Percentiles rank a stretch among this genome's conserved stretches.
Conservation (phyloP, 2,113 vertebrate species). For the Rattus norvegicus region DNA sequence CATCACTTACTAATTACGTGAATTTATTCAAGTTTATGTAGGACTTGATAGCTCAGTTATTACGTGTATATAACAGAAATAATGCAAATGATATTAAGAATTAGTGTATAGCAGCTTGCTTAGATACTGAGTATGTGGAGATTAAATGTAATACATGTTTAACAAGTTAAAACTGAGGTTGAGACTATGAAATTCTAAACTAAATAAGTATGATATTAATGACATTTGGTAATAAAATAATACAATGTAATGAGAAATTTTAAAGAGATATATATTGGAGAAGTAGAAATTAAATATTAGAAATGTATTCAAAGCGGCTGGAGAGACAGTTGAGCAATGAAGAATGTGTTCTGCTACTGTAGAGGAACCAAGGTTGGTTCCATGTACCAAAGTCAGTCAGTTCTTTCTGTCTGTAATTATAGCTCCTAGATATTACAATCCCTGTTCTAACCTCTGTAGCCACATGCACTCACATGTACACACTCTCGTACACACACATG, state of each 20-base stretch:
- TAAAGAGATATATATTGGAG: not conserved
- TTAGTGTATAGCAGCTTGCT: not conserved
- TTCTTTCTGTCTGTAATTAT: not conserved
- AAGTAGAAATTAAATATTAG: not conserved
- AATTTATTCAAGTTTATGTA: not conserved
- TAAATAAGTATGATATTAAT: not conserved
- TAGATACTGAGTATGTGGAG: not conserved
- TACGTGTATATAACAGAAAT: not conserved
- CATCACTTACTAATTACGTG: not conserved
- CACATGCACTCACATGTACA: not conserved
- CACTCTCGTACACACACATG: accelerated
- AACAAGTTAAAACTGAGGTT: not conserved
- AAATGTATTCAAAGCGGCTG: not conserved
- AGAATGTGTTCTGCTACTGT: not conserved
- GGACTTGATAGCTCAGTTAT: not conserved
- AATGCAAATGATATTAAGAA: not conserved
- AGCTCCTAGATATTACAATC: not conserved
- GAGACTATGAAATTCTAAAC: not conserved
- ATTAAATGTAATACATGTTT: constrained; percentile 34
- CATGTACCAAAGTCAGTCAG: accelerated
- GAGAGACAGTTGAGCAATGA: too few species aligned
- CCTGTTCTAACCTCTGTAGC: not conserved
- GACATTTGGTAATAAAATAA: not conserved
- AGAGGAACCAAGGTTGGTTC: not conserved
- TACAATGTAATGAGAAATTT: not conserved